A percentile compares a stretch with the other conserved stretches of the same genome.
phyloP scores from a whole-genome alignment of 2,888 invertebrate species.

The Drosophila recens region DNA sequence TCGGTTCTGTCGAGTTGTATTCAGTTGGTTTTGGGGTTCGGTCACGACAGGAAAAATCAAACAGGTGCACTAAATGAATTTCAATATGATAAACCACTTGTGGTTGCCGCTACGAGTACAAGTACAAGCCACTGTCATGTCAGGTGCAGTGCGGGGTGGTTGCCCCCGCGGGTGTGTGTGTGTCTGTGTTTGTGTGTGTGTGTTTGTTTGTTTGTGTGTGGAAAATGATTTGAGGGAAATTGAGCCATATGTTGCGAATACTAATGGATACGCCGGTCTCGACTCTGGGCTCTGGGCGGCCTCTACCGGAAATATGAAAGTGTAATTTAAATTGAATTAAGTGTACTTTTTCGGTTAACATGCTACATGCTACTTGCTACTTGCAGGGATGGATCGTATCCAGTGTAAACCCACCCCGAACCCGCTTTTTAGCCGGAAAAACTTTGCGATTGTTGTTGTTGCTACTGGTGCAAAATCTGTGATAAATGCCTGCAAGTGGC shows the following conservation, averaged over 20 bases:
- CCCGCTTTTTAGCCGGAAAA: constrained; percentile 14
- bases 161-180: constrained; percentile 16
- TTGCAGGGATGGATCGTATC: constrained; percentile 15
- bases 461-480: constrained; percentile 64
- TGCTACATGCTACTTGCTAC: constrained; percentile 8
- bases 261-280: constrained; percentile 69
- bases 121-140: constrained; percentile 26
- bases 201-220: constrained; percentile 38
- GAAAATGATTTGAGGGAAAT: constrained; percentile 80
- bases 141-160: constrained; percentile 25
- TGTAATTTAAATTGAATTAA: constrained; percentile 84
- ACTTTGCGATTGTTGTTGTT: constrained; percentile 30
- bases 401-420: constrained; percentile 13
- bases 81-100: constrained; percentile 82
- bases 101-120: constrained; percentile 61
- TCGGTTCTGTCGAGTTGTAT: constrained; percentile 1
- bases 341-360: constrained; percentile 64
- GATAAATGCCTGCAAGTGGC: constrained; percentile 77
- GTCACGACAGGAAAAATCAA: constrained; percentile 76
- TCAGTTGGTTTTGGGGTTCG: constrained; percentile 4
- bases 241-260: constrained; percentile 83
- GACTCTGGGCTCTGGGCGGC: constrained; percentile 7
- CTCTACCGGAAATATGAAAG: constrained; percentile 77
- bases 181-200: constrained; percentile 22
- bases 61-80: constrained; percentile 84